phyloP scores from a whole-genome alignment of 2,797 vertebrate species.

The Anguilla marmorata region DNA sequence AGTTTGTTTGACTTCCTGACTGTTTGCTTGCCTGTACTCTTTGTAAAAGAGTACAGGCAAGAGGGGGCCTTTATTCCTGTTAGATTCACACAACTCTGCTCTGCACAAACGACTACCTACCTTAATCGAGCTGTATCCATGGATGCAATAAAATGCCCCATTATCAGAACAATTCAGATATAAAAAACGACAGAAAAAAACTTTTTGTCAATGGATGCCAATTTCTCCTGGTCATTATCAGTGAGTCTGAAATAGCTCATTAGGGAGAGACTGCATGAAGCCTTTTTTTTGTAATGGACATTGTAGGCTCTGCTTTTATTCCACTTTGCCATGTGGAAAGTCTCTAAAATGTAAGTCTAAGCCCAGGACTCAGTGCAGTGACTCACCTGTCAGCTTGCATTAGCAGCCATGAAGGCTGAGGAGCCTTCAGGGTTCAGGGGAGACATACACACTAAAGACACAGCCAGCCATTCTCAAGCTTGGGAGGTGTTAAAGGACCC shows the following conservation, averaged over 20 bases:
- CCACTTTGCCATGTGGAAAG: background rate
- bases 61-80: too few species aligned
- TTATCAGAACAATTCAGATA: background rate
- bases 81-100: background rate
- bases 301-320: background rate
- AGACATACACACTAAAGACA: slow-evolving; percentile 47
- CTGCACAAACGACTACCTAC: background rate
- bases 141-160: background rate
- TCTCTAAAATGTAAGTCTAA: slow-evolving; percentile 61
- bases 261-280: slow-evolving; percentile 3
- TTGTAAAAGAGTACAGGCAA: too few species aligned
- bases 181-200: background rate
- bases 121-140: background rate
- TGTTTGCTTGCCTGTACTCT: too few species aligned
- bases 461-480: slow-evolving; percentile 44
- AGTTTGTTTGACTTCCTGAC: too few species aligned
- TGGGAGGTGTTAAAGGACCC: slow-evolving; percentile 51
- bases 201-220: background rate
- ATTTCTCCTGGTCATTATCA: background rate
- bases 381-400: slow-evolving; percentile 71
- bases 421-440: slow-evolving; percentile 50
- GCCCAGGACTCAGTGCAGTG: slow-evolving; percentile 57
- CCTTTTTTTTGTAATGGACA: background rate
- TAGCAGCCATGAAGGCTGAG: slow-evolving; percentile 59
- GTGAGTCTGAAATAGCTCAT: background rate